A percentile compares a stretch with the other conserved stretches of the same genome.
Evolutionary conservation across 2,888 invertebrate species (phyloP).

Genomic region (Aromia moschata): DNA sequence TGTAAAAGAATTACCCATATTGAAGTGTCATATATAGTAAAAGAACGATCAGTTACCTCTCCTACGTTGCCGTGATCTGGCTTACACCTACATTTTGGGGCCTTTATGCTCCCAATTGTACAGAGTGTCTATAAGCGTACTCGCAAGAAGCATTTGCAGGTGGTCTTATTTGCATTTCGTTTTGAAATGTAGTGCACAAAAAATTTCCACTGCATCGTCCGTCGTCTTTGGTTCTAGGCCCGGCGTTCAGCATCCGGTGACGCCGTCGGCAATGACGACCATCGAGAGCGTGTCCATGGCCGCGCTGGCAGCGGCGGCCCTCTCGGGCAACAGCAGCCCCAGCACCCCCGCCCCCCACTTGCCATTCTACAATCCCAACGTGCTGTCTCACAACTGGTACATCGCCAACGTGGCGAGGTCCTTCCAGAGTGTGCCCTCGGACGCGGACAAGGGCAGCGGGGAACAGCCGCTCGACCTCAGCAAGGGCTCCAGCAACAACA

Average conservation of each 20-base stretch:
- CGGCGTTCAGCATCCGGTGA: slow-evolving; percentile 40
- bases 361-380: slow-evolving; percentile 57
- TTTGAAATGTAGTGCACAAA: no score
- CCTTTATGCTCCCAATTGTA: no score
- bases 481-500: slow-evolving; percentile 68
- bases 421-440: slow-evolving; percentile 58
- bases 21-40: no score
- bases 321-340: slow-evolving; percentile 67
- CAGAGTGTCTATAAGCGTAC: no score
- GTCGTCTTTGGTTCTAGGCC: slow-evolving; percentile 23
- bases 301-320: slow-evolving; percentile 72
- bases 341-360: slow-evolving; percentile 50
- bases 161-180: no score
- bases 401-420: slow-evolving; percentile 66
- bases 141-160: no score
- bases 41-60: no score
- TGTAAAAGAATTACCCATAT: no score
- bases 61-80: no score
- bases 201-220: no score
- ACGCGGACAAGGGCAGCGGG: slow-evolving; percentile 54
- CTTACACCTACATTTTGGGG: no score
- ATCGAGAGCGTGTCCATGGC: slow-evolving; percentile 74
- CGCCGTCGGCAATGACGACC: slow-evolving; percentile 66
- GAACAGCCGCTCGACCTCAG: slow-evolving; percentile 89
- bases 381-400: slow-evolving; percentile 59